Base-by-base conservation (phyloP, 2,113 vertebrate genomes). In the Laticauda colubrina region DNA sequence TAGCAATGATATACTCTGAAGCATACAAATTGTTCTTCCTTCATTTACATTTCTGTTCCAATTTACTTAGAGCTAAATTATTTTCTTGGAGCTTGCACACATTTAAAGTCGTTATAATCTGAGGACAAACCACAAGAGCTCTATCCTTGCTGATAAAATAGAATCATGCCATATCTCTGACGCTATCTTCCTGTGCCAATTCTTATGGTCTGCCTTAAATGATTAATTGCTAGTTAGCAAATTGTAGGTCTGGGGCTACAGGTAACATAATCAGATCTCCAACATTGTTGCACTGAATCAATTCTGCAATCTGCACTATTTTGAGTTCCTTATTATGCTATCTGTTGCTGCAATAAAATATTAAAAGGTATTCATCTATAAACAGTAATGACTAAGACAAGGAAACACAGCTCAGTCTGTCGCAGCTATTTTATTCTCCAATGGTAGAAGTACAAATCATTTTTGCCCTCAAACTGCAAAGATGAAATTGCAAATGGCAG, bases 311-410 rank as follows among this genome's bases (percentile, higher is more conserved):
- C 45, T 59, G 54, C 75, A 57, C 20, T 88, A 89, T 21, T 1
- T 15, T 51, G 15, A 94, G 54, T 91, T 53, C 88, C 48, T 93
- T 93, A 91, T 93, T 94, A 87, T n/a, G 53, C 55, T 53, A 95
- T 86, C 92, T 93, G 91, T 43, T 93, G 51, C 48, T 53, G 43
- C 88, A 90, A 93, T 11, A 91, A 91, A 81, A 11, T 48, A 91
- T 2, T 48, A 93, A 75, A 89, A 91, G 56, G 88, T 91, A 91
- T 90, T 55, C 54, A 24, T 34, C 59, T 0, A 51, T 9, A 51
- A 51, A 51, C 48, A 51, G 48, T 51, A 51, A 51, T 51, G 48
- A 51, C 7, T 9, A 9, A 51, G 48, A 51, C 48, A 51, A 9
- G 48, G 48, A 51, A 51, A 51, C 48, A 51, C 48, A 51, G 1